Evolutionary conservation across 92 coral and sea anemone species (phyloP).

Genomic region (Plumapathes pennacea): DNA sequence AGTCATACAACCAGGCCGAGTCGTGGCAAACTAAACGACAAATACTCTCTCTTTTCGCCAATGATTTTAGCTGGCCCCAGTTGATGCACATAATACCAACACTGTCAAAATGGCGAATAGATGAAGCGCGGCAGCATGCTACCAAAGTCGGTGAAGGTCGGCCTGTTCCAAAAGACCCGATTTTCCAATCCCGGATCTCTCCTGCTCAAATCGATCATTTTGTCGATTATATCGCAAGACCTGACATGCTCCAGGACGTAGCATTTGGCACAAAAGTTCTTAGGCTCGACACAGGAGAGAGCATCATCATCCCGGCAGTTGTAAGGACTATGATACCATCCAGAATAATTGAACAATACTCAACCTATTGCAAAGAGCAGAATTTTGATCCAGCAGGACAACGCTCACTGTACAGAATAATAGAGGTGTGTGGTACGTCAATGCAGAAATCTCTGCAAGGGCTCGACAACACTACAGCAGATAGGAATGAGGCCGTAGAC

Average conservation of each 20-base stretch:
- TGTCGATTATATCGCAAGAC: constrained; percentile 35
- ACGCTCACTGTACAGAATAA: constrained; percentile 35
- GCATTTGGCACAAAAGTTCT: constrained; percentile 52
- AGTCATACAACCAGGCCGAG: constrained; percentile 47
- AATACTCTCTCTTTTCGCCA: constrained; percentile 44
- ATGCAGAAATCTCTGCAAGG: constrained; percentile 30
- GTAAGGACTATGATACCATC: constrained; percentile 44
- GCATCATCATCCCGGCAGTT: constrained; percentile 51
- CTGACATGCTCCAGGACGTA: constrained; percentile 42
- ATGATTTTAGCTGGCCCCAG: constrained; percentile 49
- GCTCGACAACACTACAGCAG: constrained; percentile 24
- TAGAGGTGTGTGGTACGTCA: constrained; percentile 52
- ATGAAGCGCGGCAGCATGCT: constrained; percentile 54
- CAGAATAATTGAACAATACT: constrained; percentile 46
- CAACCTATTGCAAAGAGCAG: constrained; percentile 26
- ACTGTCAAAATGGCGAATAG: constrained; percentile 57
- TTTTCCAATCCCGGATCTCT: constrained; percentile 18
- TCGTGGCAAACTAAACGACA: constrained; percentile 63
- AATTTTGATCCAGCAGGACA: constrained; percentile 40
- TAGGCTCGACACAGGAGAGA: constrained; percentile 54
- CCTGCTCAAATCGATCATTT: constrained; percentile 28
- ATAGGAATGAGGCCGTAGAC: constrained; percentile 39
- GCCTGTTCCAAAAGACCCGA: constrained; percentile 3
- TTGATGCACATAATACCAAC: constrained; percentile 34
- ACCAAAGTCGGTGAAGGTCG: constrained; percentile 21